These are phyloP conservation scores for Lasiurus borealis DNA, from an alignment of 2,113 vertebrate genomes.

Conservation along the genomic window DNA sequence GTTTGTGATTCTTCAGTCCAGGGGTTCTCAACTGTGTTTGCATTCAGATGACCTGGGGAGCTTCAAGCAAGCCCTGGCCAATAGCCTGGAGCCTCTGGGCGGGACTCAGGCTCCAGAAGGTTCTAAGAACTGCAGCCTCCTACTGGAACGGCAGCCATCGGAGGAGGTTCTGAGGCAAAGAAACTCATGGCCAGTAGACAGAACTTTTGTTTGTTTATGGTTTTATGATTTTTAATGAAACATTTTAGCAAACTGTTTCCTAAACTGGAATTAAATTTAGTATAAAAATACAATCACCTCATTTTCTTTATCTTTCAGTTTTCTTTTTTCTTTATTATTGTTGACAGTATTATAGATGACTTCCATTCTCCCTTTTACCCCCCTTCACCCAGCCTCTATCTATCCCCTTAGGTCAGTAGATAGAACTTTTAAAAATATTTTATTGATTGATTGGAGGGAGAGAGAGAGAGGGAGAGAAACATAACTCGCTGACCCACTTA, in stretches of 20 bases:
- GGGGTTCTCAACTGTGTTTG: not conserved
- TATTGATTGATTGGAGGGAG: not conserved
- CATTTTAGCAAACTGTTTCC: conserved; percentile 8
- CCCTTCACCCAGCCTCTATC: too few species aligned
- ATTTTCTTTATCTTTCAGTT: conserved; percentile 53
- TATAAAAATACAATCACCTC: conserved; percentile 5
- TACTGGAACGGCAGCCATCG: not conserved
- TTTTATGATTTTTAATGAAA: conserved; percentile 48
- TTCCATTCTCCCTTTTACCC: too few species aligned
- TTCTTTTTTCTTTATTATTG: not conserved
- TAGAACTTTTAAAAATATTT: not conserved
- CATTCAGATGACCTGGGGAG: not conserved
- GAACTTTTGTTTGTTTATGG: not conserved
- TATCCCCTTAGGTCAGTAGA: not conserved
- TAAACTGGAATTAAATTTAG: conserved; percentile 57
- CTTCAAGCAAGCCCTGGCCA: not conserved
- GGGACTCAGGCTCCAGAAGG: too few species aligned
- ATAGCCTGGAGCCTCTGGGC: not conserved
- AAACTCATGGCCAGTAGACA: not conserved
- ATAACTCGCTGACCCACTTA: not conserved
- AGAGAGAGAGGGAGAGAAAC: not conserved
- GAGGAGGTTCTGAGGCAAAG: not conserved
- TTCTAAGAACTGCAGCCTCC: not conserved
- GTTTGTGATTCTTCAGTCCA: not conserved
- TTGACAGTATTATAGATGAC: too few species aligned